Percentiles rank a stretch among this genome's conserved stretches.
These are phyloP conservation scores for Sebastes fasciatus DNA, from an alignment of 2,113 vertebrate genomes.

Conservation along the genomic window DNA sequence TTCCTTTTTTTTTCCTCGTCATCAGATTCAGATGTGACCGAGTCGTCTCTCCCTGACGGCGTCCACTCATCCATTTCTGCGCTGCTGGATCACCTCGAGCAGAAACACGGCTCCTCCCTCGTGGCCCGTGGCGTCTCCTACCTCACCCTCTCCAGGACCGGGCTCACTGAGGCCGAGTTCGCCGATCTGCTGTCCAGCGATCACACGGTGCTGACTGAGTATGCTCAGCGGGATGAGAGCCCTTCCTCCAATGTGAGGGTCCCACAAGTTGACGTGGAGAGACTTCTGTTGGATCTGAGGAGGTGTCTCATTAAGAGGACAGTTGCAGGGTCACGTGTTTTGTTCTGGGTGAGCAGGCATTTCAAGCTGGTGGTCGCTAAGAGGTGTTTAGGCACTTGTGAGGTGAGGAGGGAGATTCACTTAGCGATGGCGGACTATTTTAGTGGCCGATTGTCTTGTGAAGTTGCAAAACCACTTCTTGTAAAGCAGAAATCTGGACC, in stretches of 20 bases:
- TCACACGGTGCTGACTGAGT: conserved; percentile 59
- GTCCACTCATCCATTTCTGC: conserved; percentile 78
- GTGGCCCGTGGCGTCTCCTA: conserved; percentile 76
- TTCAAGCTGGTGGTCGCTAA: conserved; percentile 78
- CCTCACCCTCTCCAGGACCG: conserved; percentile 80
- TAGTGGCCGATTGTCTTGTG: conserved; percentile 69
- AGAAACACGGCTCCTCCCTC: conserved; percentile 74
- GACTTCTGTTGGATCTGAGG: conserved; percentile 80
- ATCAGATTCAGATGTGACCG: conserved; percentile 79
- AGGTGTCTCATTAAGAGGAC: conserved; percentile 74
- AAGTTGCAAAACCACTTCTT: conserved; percentile 67
- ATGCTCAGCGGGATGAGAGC: conserved; percentile 14
- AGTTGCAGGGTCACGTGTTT: conserved; percentile 65
- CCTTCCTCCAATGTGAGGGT: conserved; percentile 59
- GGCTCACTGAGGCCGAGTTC: conserved; percentile 83
- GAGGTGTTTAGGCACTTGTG: conserved; percentile 72
- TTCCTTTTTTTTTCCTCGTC: background rate
- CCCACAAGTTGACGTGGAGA: conserved; percentile 78
- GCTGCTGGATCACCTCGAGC: conserved; percentile 81
- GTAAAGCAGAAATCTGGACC: conserved; percentile 1
- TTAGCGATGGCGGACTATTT: conserved; percentile 81
- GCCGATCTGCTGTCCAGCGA: conserved; percentile 81
- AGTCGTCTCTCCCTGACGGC: conserved; percentile 70
- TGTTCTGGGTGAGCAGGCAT: conserved; percentile 84
- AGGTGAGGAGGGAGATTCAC: conserved; percentile 68